phyloP scores from a whole-genome alignment of 2,113 vertebrate species.

The Amazona guildingii region DNA sequence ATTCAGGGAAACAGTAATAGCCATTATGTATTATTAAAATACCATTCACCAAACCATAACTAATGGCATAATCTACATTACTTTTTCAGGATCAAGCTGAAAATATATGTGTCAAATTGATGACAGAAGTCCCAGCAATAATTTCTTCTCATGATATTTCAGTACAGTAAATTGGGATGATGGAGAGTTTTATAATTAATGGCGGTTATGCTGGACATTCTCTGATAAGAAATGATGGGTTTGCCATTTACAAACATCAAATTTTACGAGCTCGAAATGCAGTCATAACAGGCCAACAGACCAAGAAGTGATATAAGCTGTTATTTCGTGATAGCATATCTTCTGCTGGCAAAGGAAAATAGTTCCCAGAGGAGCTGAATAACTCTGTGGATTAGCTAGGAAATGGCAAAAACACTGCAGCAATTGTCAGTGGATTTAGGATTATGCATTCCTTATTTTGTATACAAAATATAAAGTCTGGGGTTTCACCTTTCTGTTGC shows the following conservation, averaged over 20 bases:
- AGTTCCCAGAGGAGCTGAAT: not conserved
- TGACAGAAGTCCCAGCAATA: slow-evolving; percentile 43
- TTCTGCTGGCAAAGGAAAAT: slow-evolving; percentile 57
- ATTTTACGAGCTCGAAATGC: slow-evolving; percentile 68
- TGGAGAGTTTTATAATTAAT: slow-evolving; percentile 73
- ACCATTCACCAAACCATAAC: slow-evolving; percentile 23
- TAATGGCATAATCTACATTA: not conserved
- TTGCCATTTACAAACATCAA: slow-evolving; percentile 74
- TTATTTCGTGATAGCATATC: slow-evolving; percentile 55
- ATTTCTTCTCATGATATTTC: slow-evolving; percentile 62
- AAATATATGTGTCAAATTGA: slow-evolving; percentile 47
- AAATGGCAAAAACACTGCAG: not conserved
- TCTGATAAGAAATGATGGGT: slow-evolving; percentile 73
- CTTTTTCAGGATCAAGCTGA: slow-evolving; percentile 36
- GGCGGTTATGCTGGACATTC: slow-evolving; percentile 59
- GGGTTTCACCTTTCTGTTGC: not conserved
- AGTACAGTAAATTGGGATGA: slow-evolving; percentile 45
- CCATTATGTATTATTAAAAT: slow-evolving; percentile 67
- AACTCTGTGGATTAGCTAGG: not conserved
- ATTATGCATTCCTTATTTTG: not conserved
- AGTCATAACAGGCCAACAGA: slow-evolving; percentile 56
- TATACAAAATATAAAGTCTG: not conserved
- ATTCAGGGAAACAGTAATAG: slow-evolving; percentile 39
- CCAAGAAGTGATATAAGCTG: slow-evolving; percentile 61
- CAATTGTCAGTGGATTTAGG: not conserved